Base-by-base conservation (phyloP, 2,113 vertebrate species). In the Laterallus jamaicensis region DNA sequence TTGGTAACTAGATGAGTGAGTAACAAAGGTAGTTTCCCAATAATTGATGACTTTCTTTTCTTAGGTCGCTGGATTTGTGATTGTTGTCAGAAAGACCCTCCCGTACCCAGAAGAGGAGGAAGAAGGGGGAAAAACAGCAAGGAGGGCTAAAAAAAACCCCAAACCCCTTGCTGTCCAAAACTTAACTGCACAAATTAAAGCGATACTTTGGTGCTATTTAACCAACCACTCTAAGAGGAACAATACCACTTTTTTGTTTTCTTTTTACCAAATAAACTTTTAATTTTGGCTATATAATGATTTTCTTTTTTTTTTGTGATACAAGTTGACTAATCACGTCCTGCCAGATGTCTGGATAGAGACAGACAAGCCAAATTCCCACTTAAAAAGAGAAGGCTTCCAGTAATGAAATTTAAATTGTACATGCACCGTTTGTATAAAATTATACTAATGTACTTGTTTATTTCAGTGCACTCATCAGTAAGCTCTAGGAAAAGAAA, bases 31-130 rank as follows among this genome's bases (percentile, higher is more conserved):
- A 93, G 92, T 82, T 95, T 88, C 94, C 93, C 86, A 93, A 19
- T 96, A 93, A 96, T 82, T 88, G 55, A 93, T 62, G 96, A 90
- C 79, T 97, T 96, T 97, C 40, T 93, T 97, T 95, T 97, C 91
- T 86, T 98, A 99, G 99, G 99, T 97, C 98, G 98, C 97, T 99
- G 99, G 99, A 98, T 99, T 89, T 99, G 99, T 98, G 99, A 99
- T 95, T 98, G 99, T 97, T 99, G 99, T 95, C 98, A 98, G 96
- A 99, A 98, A 97, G 98, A 98, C 17, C 76, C 98, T 92, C 97
- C 97, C 40, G 97, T 98, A 93, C 98, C 99, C 88, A 99, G 99
- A 97, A 99, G 99, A 98, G 99, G 98, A 97, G 97, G 97, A 98
- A 98, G 98, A 98, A 97, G 98, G 98, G 97, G 97, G 49, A 98